phyloP scores from a whole-genome alignment of 2,113 vertebrate genomes.

The Gavia stellata region DNA sequence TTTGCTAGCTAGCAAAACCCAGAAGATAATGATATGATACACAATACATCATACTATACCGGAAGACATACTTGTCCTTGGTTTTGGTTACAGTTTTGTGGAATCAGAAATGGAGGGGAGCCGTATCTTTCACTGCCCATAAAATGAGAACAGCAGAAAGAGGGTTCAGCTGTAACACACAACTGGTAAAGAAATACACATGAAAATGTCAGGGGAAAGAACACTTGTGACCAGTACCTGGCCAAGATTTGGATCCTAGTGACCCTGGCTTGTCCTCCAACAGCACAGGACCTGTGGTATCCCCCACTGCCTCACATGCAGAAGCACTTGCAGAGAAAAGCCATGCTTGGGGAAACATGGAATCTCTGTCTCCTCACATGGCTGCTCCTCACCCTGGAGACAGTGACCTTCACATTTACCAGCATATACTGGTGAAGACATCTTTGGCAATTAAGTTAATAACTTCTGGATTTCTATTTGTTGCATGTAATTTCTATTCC shows the following conservation, averaged over 20 bases:
- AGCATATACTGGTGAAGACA: neutral
- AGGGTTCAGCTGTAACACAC: neutral
- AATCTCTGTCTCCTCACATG: neutral
- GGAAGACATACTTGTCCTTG: conserved; percentile 9
- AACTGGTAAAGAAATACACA: neutral
- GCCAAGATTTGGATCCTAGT: neutral
- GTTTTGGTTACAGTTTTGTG: neutral
- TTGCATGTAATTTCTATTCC: neutral
- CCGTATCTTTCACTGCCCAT: neutral
- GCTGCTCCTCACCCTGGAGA: neutral
- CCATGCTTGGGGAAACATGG: neutral
- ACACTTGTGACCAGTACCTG: neutral
- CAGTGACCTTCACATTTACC: neutral
- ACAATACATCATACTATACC: neutral
- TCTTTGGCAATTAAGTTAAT: neutral
- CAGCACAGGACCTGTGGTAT: neutral
- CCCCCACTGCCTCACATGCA: neutral
- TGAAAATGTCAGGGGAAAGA: neutral
- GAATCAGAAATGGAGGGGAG: neutral
- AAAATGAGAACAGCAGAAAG: neutral
- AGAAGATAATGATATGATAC: conserved; percentile 41
- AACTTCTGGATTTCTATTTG: neutral
- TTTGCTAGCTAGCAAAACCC: conserved; percentile 23
- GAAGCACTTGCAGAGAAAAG: neutral
- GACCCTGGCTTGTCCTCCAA: neutral